phyloP scores from a whole-genome alignment of 2,797 vertebrate species.

The Cottoperca gobio region DNA sequence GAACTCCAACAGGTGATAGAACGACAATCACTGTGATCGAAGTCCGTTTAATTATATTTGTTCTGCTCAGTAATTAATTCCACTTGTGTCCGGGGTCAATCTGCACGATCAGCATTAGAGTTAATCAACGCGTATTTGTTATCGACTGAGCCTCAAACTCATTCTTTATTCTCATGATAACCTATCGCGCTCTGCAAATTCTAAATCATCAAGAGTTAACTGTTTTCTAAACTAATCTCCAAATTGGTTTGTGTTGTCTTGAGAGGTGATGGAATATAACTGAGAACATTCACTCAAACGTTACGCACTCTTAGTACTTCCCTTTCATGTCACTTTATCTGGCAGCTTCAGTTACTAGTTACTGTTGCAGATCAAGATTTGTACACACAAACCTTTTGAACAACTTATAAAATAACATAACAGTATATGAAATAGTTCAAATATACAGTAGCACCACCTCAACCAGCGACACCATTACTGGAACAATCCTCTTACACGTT shows the following conservation, averaged over 20 bases:
- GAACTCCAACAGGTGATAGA: slow-evolving; percentile 42
- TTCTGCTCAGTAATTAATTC: slow-evolving; percentile 12
- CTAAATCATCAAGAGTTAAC: no score
- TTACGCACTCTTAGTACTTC: not conserved
- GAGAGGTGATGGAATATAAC: not conserved
- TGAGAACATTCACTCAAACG: not conserved
- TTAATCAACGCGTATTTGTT: slow-evolving; percentile 15
- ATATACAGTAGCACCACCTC: no score
- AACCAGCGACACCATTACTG: no score
- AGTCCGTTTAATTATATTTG: slow-evolving; percentile 44
- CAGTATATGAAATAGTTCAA: no score
- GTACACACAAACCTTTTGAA: no score
- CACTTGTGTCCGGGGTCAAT: slow-evolving; percentile 2
- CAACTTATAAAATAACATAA: no score
- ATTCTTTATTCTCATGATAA: not conserved
- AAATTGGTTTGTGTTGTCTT: not conserved
- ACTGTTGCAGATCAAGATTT: not conserved
- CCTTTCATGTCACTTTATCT: not conserved
- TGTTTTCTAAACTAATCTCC: not conserved
- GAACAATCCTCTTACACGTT: no score
- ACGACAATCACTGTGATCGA: slow-evolving; percentile 3
- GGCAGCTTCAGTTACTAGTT: no score
- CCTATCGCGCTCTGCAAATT: not conserved
- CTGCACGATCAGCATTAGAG: slow-evolving; percentile 7
- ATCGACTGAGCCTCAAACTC: not conserved